Conservation (phyloP, 2,113 vertebrate species). For the Eurypyga helias region DNA sequence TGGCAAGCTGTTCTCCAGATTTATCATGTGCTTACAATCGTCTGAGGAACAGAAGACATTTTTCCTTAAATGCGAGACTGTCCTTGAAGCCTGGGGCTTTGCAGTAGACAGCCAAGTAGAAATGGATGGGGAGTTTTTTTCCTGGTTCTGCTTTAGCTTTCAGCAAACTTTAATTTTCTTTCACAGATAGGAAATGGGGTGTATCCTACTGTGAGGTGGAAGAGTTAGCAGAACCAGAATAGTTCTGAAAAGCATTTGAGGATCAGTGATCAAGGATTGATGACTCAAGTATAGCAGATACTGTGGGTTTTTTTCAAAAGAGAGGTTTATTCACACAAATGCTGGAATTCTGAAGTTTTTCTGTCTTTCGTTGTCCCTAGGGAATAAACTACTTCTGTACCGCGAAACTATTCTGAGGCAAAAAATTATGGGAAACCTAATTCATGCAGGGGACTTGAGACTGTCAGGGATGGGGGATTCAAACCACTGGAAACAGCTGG, state of each 20-base stretch:
- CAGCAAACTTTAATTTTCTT: neutral
- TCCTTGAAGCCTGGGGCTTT: constrained; percentile 1
- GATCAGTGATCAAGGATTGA: neutral
- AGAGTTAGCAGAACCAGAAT: neutral
- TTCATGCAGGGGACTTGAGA: neutral
- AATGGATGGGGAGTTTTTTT: neutral
- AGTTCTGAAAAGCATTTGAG: neutral
- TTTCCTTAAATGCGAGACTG: neutral
- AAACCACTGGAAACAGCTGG: neutral
- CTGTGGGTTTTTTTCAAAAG: neutral
- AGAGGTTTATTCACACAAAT: neutral
- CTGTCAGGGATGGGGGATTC: neutral
- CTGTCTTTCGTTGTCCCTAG: neutral
- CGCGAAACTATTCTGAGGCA: neutral
- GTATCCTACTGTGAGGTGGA: neutral
- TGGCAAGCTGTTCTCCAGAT: neutral
- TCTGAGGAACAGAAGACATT: neutral
- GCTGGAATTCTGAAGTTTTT: neutral
- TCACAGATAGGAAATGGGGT: neutral
- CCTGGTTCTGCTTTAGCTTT: neutral
- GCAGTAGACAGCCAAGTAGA: neutral
- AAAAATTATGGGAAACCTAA: neutral
- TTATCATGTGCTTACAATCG: neutral
- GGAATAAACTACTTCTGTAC: neutral
- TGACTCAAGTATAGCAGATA: neutral